A percentile compares a stretch with the other conserved stretches of the same genome.
Evolutionary conservation across 1,140 invertebrate genomes (phyloP).

Genomic region (Bombus cullumanus): DNA sequence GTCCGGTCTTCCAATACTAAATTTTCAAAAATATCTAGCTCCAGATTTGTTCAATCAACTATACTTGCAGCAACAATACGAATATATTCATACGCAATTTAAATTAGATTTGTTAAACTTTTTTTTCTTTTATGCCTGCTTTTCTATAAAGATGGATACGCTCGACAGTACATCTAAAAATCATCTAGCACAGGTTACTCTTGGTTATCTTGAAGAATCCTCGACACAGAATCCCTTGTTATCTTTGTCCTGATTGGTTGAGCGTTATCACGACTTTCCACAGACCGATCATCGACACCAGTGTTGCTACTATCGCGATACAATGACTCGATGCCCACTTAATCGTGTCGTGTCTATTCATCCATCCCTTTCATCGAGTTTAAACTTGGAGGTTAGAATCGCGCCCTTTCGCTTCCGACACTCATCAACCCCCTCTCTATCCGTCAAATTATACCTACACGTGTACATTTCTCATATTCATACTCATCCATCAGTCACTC

Average conservation of each 20-base stretch:
- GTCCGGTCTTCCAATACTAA: no score
- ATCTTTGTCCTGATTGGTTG: background rate
- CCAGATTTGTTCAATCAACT: no score
- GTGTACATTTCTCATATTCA: background rate
- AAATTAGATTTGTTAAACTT: background rate
- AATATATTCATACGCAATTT: background rate
- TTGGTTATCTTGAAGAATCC: background rate
- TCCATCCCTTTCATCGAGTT: background rate
- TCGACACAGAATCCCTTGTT: background rate
- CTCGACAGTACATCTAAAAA: background rate
- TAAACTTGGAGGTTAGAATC: background rate
- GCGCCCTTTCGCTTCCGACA: background rate
- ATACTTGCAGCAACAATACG: no score
- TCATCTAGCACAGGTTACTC: background rate
- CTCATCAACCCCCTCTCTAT: background rate
- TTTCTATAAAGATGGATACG: background rate
- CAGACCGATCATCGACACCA: slow-evolving; percentile 2
- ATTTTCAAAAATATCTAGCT: no score
- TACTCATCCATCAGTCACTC: background rate
- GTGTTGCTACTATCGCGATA: slow-evolving; percentile 12
- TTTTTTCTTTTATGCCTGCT: background rate
- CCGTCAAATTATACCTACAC: background rate
- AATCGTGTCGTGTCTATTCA: background rate
- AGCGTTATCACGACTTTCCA: background rate
- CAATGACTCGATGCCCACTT: slow-evolving; percentile 24